phyloP scores from a whole-genome alignment of 2,797 vertebrate genomes.

The Tenualosa thibaudeaui region DNA sequence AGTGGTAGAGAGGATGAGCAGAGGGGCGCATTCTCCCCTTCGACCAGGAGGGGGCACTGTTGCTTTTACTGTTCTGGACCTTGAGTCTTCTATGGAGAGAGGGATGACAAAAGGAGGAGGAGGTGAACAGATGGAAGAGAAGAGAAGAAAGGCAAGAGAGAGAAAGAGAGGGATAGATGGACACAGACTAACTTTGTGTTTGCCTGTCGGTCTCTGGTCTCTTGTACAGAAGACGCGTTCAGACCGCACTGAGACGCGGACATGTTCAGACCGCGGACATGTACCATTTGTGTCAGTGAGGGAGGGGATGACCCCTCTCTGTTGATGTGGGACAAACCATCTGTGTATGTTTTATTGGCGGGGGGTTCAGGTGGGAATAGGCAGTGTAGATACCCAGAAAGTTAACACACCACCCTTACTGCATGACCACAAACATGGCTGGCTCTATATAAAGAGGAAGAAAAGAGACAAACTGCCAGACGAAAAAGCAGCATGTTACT shows the following conservation, averaged over 20 bases:
- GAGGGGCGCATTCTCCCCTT: constrained; percentile 42
- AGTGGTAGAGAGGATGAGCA: constrained; percentile 81
- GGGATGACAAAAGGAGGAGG: constrained; percentile 1
- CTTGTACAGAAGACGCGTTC: constrained; percentile 54
- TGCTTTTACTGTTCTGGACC: constrained; percentile 56
- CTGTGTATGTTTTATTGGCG: constrained; percentile 39
- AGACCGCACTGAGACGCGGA: constrained; percentile 42
- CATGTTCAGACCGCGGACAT: constrained; percentile 43
- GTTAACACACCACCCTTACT: constrained; percentile 71
- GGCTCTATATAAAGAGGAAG: constrained; percentile 54
- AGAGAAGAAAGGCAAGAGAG: constrained; percentile 30
- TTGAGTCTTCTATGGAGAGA: constrained; percentile 60
- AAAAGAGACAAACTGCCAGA: constrained; percentile 84
- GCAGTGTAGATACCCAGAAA: constrained; percentile 74
- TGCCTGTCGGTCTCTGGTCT: constrained; percentile 57
- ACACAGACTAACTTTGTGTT: constrained; percentile 66
- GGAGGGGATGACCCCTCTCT: constrained; percentile 20
- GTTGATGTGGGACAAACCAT: constrained; percentile 42
- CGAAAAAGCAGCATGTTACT: constrained; percentile 84
- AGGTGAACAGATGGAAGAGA: constrained; percentile 29
- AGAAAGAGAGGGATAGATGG: constrained; percentile 49
- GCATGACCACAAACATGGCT: constrained; percentile 79
- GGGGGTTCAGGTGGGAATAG: constrained; percentile 53
- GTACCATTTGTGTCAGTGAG: constrained; percentile 38
- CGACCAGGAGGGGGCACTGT: constrained; percentile 51